phyloP scores from a whole-genome alignment of 2,797 vertebrate genomes.

The Toxotes lorentzi region DNA sequence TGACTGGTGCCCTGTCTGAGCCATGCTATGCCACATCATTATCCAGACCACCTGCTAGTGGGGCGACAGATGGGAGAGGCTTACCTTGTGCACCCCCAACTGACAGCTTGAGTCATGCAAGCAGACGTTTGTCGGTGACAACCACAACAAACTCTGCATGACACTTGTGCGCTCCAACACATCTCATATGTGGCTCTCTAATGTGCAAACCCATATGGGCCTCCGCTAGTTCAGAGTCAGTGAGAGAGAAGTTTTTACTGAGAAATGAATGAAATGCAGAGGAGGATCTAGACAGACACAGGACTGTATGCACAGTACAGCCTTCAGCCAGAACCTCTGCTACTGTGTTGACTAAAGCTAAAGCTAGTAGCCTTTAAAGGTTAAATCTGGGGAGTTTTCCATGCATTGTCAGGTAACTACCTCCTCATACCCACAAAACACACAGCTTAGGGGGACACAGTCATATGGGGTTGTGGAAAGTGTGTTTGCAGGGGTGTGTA shows the following conservation, averaged over 20 bases:
- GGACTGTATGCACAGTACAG: background rate
- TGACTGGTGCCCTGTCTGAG: slow-evolving; percentile 52
- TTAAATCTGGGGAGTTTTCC: background rate
- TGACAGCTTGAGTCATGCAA: slow-evolving; percentile 54
- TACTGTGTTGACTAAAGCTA: background rate
- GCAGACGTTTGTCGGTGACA: slow-evolving; percentile 73
- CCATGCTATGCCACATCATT: slow-evolving; percentile 62
- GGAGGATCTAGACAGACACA: background rate
- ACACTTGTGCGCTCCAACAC: slow-evolving; percentile 55
- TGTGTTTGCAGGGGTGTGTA: slow-evolving; percentile 11
- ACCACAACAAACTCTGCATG: slow-evolving; percentile 68
- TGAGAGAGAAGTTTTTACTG: background rate
- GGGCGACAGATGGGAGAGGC: slow-evolving; percentile 72
- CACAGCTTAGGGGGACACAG: slow-evolving; percentile 4
- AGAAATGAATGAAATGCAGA: slow-evolving; percentile 14
- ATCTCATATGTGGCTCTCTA: slow-evolving; percentile 55
- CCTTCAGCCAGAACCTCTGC: background rate
- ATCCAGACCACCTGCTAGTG: slow-evolving; percentile 72
- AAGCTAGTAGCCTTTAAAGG: background rate
- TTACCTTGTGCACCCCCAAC: slow-evolving; percentile 70
- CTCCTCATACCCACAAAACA: slow-evolving; percentile 20
- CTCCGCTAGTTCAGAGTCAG: slow-evolving; percentile 25
- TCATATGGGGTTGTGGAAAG: slow-evolving; percentile 3
- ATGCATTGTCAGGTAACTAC: background rate
- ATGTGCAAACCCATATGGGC: slow-evolving; percentile 34